phyloP scores from a whole-genome alignment of 2,797 vertebrate genomes.

The Sebastes nivosus region DNA sequence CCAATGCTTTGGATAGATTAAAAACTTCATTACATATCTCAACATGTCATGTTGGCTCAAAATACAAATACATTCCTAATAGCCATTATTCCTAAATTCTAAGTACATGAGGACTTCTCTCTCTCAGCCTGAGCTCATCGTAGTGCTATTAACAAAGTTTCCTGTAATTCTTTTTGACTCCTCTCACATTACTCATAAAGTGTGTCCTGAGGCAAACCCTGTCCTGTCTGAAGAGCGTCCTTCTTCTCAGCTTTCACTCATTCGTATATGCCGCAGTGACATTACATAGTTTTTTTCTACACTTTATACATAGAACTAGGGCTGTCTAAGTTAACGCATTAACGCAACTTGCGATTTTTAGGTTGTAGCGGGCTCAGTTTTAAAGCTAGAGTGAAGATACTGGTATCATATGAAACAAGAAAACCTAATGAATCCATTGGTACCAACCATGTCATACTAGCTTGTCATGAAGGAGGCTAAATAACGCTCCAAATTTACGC shows the following conservation, averaged over 20 bases:
- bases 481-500: too few relatives aligned
- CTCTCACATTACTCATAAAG: background rate
- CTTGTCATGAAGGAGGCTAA: fast-evolving
- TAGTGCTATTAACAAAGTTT: background rate
- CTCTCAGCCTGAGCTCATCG: background rate
- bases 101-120: background rate
- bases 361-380: too few relatives aligned
- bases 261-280: background rate
- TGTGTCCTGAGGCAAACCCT: background rate
- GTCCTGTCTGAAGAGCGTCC: background rate
- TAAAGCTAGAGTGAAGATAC: too few relatives aligned
- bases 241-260: conserved; percentile 1
- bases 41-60: background rate
- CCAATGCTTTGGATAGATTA: background rate
- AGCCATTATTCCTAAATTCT: background rate
- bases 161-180: background rate
- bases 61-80: background rate
- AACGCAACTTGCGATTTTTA: too few relatives aligned
- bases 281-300: background rate
- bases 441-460: too few relatives aligned
- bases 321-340: too few relatives aligned
- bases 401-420: too few relatives aligned
- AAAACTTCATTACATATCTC: background rate
- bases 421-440: too few relatives aligned
- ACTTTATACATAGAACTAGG: background rate